A percentile compares a stretch with the other conserved stretches of the same genome.
Evolutionary conservation across 2,888 invertebrate genomes (phyloP).

Genomic region (Aphidius colemani): DNA sequence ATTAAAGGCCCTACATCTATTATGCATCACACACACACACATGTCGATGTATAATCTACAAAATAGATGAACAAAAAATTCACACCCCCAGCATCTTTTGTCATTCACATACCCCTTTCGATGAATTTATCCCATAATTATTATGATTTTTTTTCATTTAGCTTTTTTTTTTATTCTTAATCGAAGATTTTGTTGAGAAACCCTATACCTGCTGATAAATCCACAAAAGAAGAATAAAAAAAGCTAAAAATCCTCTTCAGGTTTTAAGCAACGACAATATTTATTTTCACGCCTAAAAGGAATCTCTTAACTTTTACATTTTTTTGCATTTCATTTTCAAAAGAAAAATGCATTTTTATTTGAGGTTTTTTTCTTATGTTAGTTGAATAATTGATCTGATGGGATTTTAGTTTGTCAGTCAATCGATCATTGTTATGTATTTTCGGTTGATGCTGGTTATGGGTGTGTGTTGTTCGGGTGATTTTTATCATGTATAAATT

Average conservation of each 20-base stretch:
- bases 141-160: neutral
- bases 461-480: too few relatives aligned
- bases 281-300: slow-evolving; percentile 20
- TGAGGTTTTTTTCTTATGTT: neutral
- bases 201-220: slow-evolving; percentile 30
- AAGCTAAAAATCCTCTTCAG: slow-evolving; percentile 17
- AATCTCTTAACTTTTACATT: neutral
- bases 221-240: slow-evolving; percentile 14
- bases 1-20: slow-evolving; percentile 40
- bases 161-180: too few relatives aligned
- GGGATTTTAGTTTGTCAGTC: neutral
- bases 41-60: too few relatives aligned
- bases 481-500: neutral
- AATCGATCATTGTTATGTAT: neutral
- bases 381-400: neutral
- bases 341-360: neutral
- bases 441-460: too few relatives aligned
- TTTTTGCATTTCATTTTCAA: neutral
- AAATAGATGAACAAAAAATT: too few relatives aligned
- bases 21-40: neutral
- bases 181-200: slow-evolving; percentile 15
- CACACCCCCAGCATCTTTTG: too few relatives aligned
- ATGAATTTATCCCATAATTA: neutral
- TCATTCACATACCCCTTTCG: slow-evolving; percentile 1
- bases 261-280: slow-evolving; percentile 18